phyloP scores from a whole-genome alignment of 2,113 vertebrate species.

The Riparia riparia region DNA sequence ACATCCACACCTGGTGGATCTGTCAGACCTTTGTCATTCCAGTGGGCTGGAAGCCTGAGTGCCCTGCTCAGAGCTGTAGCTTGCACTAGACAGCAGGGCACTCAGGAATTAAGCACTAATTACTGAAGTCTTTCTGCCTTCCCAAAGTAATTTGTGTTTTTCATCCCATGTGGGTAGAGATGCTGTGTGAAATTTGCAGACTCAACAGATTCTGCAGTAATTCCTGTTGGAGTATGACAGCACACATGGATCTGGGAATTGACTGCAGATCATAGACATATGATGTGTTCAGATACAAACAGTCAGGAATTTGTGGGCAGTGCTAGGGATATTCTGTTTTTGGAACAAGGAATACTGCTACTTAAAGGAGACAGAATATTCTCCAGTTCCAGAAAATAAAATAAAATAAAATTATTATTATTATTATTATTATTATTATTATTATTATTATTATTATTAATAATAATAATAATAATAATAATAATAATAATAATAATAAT shows the following conservation, averaged over 20 bases:
- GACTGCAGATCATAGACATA: neutral
- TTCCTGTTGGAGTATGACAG: neutral
- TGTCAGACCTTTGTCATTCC: neutral
- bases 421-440: too few species aligned
- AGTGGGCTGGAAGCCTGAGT: neutral
- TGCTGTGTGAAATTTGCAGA: neutral
- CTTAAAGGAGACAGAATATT: neutral
- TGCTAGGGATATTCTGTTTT: neutral
- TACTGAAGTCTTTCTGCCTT: neutral
- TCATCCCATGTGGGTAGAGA: neutral
- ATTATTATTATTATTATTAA: too few species aligned
- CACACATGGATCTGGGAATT: neutral
- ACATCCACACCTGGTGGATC: neutral
- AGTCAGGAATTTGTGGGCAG: neutral
- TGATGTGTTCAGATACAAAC: neutral
- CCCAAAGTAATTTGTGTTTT: neutral
- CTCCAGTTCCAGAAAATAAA: neutral
- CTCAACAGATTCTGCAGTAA: neutral
- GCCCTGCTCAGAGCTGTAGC: neutral
- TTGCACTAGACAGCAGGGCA: neutral
- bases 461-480: too few species aligned
- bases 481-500: too few species aligned
- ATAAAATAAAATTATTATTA: too few species aligned
- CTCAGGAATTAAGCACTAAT: neutral
- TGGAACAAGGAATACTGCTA: neutral